Percentiles rank a stretch among this genome's conserved stretches.
These are phyloP conservation scores for Menidia beryllina DNA, from an alignment of 2,113 vertebrate genomes.

Conservation along the genomic window DNA sequence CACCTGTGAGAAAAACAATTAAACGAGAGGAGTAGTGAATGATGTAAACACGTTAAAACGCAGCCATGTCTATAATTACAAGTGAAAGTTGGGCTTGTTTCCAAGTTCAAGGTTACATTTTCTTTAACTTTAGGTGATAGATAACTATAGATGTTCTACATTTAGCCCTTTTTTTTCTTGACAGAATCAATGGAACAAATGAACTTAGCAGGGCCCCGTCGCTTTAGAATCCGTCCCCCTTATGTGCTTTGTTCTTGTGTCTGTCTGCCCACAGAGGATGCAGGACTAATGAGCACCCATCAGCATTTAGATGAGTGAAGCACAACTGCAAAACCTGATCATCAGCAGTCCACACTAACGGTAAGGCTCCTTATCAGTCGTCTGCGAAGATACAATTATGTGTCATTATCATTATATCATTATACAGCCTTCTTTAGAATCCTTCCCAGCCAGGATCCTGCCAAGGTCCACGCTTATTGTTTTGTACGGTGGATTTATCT, in stretches of 20 bases:
- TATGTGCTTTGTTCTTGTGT: conserved; percentile 12
- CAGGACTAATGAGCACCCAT: conserved; percentile 45
- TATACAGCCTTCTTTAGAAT: not conserved
- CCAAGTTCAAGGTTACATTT: not conserved
- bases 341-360: conserved; percentile 45
- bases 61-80: not conserved
- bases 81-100: not conserved
- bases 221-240: not conserved
- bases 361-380: conserved; percentile 50
- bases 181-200: conserved; percentile 9
- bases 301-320: conserved; percentile 68
- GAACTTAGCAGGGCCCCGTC: not conserved
- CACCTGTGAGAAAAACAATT: conserved; percentile 1
- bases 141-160: not conserved
- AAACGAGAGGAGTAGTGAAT: not conserved
- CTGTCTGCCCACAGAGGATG: conserved; percentile 39
- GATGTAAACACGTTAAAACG: not conserved
- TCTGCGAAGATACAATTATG: conserved; percentile 16
- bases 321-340: conserved; percentile 37
- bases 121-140: not conserved
- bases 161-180: not conserved
- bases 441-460: not conserved
- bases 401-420: conserved; percentile 7
- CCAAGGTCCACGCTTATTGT: not conserved
- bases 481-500: not conserved